Base-by-base conservation (phyloP, 23 tunicate genomes). In the Styela clava region DNA sequence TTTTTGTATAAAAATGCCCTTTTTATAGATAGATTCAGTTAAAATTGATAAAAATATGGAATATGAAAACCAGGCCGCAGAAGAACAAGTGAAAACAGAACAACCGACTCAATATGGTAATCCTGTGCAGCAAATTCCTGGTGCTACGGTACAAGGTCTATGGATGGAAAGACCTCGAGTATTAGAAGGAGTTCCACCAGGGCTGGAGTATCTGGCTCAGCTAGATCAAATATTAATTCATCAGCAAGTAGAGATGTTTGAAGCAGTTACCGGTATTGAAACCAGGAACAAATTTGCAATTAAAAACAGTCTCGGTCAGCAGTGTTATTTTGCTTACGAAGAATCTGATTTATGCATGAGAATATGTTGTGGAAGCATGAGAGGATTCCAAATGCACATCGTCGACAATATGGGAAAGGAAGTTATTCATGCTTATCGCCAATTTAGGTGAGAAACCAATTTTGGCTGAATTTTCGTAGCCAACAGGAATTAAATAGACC, bases 241-340 rank as follows among this genome's bases (percentile, higher is more conserved):
- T 63, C 97, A 92, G 68, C 93, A 92, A 88, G 89, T 92, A 2
- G 97, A 92, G 64, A 34, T 92, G 31, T 85, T 92, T 52, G 97
- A 92, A 79, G 78, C 52, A 30, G 23, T 78, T 0, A 78, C 82
- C 25, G 34, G 77, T 22, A 78, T 78, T 33, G 78, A 73, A 33
- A 73, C 52, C 2, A 33, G 2, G 28, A 73, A 73, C 22, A 73
- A 73, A 27, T 73, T 25, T 34, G 78, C 52, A 16, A 35, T 73
- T 21, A 73, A 73, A 27, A 73, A 73, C 51, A 73, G 2, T 31
- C 78, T 73, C 16, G 78, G 78, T 34, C 78, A 73, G 78, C 78
- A 73, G 28, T 73, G 78, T 31, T 73, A 73, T 73, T 73, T 73
- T 34, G 78, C 78, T n/a, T 73, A 73, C 52, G 78, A 73, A n/a